A percentile compares a stretch with the other conserved stretches of the same genome.
phyloP scores from a whole-genome alignment of 2,113 vertebrate species.

The Potamarius usumacintae region DNA sequence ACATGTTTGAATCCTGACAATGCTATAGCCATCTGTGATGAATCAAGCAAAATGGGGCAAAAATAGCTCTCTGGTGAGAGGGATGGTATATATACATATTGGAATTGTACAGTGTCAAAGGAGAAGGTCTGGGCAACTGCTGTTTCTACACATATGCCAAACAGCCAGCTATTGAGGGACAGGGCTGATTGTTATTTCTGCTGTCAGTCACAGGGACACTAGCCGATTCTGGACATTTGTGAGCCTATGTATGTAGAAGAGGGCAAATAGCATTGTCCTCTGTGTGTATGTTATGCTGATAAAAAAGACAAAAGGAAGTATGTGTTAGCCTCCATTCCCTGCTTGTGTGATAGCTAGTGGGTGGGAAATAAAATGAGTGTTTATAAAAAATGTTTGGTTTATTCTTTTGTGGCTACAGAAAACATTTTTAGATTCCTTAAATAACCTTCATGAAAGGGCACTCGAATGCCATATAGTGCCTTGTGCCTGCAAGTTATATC shows the following conservation, averaged over 20 bases:
- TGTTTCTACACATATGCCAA: conserved; percentile 35
- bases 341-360: neutral
- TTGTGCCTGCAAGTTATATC: conserved; percentile 18
- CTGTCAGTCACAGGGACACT: neutral
- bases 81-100: neutral
- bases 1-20: neutral
- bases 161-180: conserved; percentile 35
- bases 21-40: neutral
- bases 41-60: neutral
- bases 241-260: neutral
- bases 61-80: neutral
- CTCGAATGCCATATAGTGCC: neutral
- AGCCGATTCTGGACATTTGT: neutral
- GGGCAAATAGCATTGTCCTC: neutral
- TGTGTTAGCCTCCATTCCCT: neutral
- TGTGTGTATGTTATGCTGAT: neutral
- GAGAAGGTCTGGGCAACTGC: conserved; percentile 24
- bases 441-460: conserved; percentile 11
- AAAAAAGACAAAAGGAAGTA: neutral
- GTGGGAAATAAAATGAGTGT: neutral
- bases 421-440: conserved; percentile 19
- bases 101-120: conserved; percentile 23
- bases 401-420: neutral
- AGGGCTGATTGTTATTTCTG: conserved; percentile 37
- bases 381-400: neutral